Percentiles rank a stretch among this genome's conserved stretches.
These are phyloP conservation scores for Tachystola acroxantha DNA, from an alignment of 2,888 invertebrate genomes.

Conservation along the genomic window DNA sequence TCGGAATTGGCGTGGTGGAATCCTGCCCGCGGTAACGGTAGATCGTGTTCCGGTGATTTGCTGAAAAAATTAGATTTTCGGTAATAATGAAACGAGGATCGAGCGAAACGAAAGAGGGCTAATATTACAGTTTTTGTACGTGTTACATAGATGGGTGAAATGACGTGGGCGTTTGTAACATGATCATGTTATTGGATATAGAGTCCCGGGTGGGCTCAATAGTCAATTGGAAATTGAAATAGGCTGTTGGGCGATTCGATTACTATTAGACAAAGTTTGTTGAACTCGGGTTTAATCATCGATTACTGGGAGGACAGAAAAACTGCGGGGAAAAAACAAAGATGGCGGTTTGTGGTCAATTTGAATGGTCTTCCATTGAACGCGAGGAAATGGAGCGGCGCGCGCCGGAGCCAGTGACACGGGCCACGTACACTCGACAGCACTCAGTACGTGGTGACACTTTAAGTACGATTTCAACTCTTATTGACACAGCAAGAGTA, in stretches of 20 bases:
- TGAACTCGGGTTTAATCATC: conserved; percentile 47
- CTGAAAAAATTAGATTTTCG: conserved; percentile 56
- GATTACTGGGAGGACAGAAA: conserved; percentile 48
- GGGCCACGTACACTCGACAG: conserved; percentile 42
- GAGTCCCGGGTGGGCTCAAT: conserved; percentile 20
- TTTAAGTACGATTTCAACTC: too few relatives aligned
- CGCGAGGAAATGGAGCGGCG: conserved; percentile 52
- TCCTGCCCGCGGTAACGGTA: conserved; percentile 40
- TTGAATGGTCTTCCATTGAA: conserved; percentile 57
- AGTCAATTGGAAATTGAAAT: conserved; percentile 35
- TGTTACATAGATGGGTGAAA: conserved; percentile 20
- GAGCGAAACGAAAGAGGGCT: conserved; percentile 46
- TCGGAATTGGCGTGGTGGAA: conserved; percentile 49
- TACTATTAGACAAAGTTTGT: conserved; percentile 27
- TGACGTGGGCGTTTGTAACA: conserved; percentile 25
- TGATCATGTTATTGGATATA: conserved; percentile 14
- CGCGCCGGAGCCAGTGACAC: conserved; percentile 51
- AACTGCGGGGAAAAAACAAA: conserved; percentile 45
- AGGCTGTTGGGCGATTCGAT: conserved; percentile 24
- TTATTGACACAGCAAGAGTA: too few relatives aligned
- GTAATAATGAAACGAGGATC: conserved; percentile 36
- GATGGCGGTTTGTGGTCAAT: conserved; percentile 48
- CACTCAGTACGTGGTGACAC: too few relatives aligned
- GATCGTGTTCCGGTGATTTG: conserved; percentile 43
- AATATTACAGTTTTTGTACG: conserved; percentile 40